Base-by-base conservation (phyloP, 2,797 vertebrate species). In the Crenichthys baileyi region DNA sequence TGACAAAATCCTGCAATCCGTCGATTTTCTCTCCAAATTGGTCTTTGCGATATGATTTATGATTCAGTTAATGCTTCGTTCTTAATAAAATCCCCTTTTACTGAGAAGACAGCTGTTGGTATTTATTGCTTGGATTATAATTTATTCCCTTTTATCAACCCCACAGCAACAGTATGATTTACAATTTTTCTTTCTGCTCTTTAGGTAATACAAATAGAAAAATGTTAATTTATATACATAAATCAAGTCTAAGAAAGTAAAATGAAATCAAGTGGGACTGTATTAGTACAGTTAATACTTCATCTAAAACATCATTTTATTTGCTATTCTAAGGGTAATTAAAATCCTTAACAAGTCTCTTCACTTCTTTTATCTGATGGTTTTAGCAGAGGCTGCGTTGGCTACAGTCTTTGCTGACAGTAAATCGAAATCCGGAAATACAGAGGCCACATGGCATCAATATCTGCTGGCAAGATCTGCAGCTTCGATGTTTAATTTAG, bases 41-140 rank as follows among this genome's bases (percentile, higher is more conserved):
- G 88, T 83, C 81, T 75, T 73, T 72, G 73, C 58, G 67, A 74
- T 73, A 73, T 78, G 70, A 86, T 85, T 90, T 78, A 82, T 89
- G 50, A 53, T 73, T 51, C 36, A 31, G 58, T 29, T 41, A 75
- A 65, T 48, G 44, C 44, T 5, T 39, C 15, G 75, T 70, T 77
- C 70, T 70, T 56, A 68, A 53, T 72, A 39, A 78, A 72, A 77
- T 15, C 24, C 6, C 63, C 31, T 77, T 12, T 44, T 79, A 76
- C 72, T 77, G 15, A 76, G 22, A 55, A 73, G 55, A 39, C 74
- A 73, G 75, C 60, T 58, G 80, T 71, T 36, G 4, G 4, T 73
- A 74, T 78, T 81, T 61, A 65, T 1, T 11, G 39, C 12, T 4
- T 13, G 44, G 60, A 41, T 16, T 72, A 16, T 15, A 46, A 79